Conservation (phyloP, 2,888 invertebrate genomes). For the Drosophila niveifrons region DNA sequence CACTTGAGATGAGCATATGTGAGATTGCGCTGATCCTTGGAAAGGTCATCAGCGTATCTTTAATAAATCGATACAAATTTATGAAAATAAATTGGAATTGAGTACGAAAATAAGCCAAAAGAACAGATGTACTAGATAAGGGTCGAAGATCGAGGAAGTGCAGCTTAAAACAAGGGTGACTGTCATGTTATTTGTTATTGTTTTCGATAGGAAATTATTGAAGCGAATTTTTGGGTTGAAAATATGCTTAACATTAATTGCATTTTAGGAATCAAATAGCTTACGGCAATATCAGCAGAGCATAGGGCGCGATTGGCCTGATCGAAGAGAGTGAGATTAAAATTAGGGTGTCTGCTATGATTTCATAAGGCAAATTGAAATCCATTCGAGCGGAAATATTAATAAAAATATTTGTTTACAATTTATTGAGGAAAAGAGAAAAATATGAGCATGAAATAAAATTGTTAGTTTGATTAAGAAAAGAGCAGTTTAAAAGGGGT, state of each 20-base stretch:
- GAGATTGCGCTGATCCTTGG: slow-evolving; percentile 12
- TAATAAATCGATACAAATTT: slow-evolving; percentile 1
- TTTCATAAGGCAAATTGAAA: not conserved
- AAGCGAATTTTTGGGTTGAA: not conserved
- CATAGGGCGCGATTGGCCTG: not conserved
- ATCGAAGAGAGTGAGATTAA: not conserved
- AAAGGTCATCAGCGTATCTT: not conserved
- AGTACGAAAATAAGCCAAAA: not conserved
- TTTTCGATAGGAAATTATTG: not conserved
- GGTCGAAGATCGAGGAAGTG: not conserved
- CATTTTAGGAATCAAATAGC: not conserved
- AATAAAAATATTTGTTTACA: not conserved
- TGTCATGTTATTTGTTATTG: not conserved
- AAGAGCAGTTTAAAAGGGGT: too few species aligned
- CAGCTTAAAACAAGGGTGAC: not conserved
- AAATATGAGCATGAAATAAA: not conserved
- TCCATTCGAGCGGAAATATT: not conserved
- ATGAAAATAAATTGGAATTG: slow-evolving; percentile 31
- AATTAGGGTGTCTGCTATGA: not conserved
- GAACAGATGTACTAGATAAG: not conserved
- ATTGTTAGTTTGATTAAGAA: too few species aligned
- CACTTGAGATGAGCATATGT: not conserved
- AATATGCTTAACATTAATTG: not conserved
- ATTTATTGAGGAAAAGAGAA: not conserved
- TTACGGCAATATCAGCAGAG: not conserved